phyloP scores from a whole-genome alignment of 2,113 vertebrate genomes.

The Stegastes partitus region DNA sequence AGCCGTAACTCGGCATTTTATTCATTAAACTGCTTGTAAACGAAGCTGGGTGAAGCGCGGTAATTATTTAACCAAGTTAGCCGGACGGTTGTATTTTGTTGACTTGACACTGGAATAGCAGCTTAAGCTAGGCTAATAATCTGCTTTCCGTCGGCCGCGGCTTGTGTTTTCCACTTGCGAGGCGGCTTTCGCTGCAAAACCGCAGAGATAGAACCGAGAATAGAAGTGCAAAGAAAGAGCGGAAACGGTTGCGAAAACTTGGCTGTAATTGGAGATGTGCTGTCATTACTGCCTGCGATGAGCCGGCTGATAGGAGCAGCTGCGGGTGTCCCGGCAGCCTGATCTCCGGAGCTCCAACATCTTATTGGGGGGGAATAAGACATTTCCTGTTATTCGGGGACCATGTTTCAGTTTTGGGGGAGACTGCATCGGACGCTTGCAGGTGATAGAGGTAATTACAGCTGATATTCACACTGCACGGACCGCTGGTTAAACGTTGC shows the following conservation, averaged over 20 bases:
- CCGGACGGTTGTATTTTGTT: neutral
- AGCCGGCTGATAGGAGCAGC: neutral
- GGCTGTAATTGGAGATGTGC: conserved; percentile 32
- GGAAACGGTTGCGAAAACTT: conserved; percentile 63
- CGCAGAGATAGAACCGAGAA: neutral
- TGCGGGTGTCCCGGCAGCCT: neutral
- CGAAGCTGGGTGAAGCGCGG: too few relatives aligned
- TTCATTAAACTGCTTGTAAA: neutral
- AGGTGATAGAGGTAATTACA: conserved; percentile 40
- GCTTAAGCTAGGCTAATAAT: conserved; percentile 21
- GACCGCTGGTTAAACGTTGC: neutral
- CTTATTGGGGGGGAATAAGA: neutral
- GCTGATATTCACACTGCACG: fast-evolving
- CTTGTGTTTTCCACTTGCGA: too few relatives aligned
- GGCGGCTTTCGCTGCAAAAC: neutral
- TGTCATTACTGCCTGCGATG: conserved; percentile 8
- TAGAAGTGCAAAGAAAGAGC: neutral
- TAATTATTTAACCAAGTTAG: neutral
- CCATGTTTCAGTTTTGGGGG: conserved; percentile 45
- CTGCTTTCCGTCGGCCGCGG: too few relatives aligned
- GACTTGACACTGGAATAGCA: neutral
- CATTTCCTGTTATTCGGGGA: too few relatives aligned
- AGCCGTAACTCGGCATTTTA: neutral
- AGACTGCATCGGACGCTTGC: conserved; percentile 17
- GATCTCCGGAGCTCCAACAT: too few relatives aligned